These are phyloP conservation scores for Luidia sarsii DNA, from an alignment of 53 echinoderm and acorn worm species.

Conservation along the genomic window DNA sequence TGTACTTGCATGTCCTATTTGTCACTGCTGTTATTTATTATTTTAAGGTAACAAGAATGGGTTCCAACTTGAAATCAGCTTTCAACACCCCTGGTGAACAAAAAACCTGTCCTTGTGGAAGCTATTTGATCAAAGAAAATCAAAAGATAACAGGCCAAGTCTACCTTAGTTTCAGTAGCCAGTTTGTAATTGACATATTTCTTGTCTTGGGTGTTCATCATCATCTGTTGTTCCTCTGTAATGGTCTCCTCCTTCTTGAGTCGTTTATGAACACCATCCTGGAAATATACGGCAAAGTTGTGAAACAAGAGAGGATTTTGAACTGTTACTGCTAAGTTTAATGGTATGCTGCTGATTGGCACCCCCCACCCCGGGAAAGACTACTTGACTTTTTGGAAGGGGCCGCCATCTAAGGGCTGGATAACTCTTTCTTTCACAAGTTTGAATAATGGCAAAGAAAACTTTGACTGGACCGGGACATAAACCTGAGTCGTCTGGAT, in stretches of 20 bases:
- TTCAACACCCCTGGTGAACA: neutral
- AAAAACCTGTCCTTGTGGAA: neutral
- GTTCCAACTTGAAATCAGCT: neutral
- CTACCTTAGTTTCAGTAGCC: constrained; percentile 83
- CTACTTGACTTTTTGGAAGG: no score
- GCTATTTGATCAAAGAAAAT: neutral
- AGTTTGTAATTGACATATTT: constrained; percentile 84
- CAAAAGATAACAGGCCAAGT: neutral
- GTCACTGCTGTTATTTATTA: neutral
- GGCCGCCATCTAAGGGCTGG: no score
- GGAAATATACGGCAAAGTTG: no score
- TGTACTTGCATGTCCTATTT: no score
- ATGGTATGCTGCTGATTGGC: no score
- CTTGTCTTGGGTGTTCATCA: constrained; percentile 90
- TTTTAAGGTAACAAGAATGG: neutral
- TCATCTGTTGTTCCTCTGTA: constrained; percentile 70
- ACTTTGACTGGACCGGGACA: no score
- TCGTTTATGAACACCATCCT: constrained; percentile 82
- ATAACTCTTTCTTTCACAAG: no score
- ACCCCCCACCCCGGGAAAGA: no score
- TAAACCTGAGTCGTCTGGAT: no score
- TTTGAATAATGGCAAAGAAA: no score
- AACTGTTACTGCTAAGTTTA: no score
- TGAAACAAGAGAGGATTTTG: no score
- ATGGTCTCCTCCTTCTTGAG: constrained; percentile 68